A percentile compares a stretch with the other conserved stretches of the same genome.
Evolutionary conservation across 2,797 vertebrate species (phyloP).

Genomic region (Nasua narica): DNA sequence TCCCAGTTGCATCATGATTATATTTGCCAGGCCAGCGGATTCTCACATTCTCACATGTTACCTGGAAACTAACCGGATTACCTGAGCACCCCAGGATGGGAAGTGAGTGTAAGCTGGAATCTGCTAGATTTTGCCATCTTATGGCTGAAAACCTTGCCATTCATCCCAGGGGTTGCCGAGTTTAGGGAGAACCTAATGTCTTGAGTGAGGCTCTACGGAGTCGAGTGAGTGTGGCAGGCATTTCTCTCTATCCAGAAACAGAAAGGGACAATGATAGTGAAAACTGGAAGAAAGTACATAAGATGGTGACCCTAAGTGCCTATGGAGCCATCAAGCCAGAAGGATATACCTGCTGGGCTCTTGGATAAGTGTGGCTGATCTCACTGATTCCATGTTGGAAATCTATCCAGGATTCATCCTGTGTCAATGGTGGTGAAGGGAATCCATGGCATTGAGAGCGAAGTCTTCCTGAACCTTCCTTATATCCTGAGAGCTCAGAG

Average conservation of each 20-base stretch:
- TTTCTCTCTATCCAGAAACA: neutral
- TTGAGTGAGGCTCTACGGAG: neutral
- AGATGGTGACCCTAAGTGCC: neutral
- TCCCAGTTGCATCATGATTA: neutral
- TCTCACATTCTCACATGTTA: neutral
- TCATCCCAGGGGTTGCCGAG: neutral
- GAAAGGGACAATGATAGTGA: neutral
- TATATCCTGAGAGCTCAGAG: neutral
- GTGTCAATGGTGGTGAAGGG: neutral
- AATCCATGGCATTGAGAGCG: accelerated
- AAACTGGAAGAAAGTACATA: neutral
- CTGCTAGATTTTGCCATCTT: neutral
- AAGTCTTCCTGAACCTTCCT: neutral
- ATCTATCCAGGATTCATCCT: neutral
- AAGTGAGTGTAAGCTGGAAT: neutral
- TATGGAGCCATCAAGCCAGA: neutral
- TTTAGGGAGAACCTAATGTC: neutral
- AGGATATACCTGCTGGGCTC: neutral
- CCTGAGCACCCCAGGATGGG: neutral
- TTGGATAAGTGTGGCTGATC: neutral
- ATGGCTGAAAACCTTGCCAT: neutral
- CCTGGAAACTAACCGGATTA: neutral
- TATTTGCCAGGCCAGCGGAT: neutral
- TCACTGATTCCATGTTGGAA: neutral
- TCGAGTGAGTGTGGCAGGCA: neutral